These are phyloP conservation scores for Capromys pilorides DNA, from an alignment of 2,797 vertebrate genomes.

Conservation along the genomic window DNA sequence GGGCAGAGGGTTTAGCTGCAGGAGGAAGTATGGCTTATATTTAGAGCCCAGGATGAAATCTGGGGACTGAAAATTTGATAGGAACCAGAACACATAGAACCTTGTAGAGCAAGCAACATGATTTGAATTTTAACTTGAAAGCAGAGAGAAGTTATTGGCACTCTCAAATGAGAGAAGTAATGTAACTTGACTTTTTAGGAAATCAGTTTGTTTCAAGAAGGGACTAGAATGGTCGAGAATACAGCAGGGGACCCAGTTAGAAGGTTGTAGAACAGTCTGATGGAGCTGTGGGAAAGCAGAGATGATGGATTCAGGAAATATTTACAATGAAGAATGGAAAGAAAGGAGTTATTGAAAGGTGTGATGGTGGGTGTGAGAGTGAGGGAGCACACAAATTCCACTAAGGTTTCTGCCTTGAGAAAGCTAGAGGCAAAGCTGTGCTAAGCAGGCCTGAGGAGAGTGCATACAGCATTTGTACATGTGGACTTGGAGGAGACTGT, in stretches of 20 bases:
- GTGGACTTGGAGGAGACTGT: not conserved
- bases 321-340: constrained; percentile 4
- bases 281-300: not conserved
- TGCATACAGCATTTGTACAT: not conserved
- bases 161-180: not conserved
- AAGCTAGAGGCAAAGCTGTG: not conserved
- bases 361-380: not conserved
- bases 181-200: constrained; percentile 7
- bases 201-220: not conserved
- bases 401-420: not conserved
- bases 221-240: not conserved
- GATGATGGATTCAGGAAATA: not conserved
- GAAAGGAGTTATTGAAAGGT: not conserved
- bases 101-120: not conserved
- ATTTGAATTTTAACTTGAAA: not conserved
- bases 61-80: not conserved
- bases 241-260: not conserved
- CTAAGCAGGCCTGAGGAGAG: not conserved
- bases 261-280: not conserved
- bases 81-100: not conserved
- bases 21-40: not conserved
- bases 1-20: not conserved
- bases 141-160: not conserved
- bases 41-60: not conserved
- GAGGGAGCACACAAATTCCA: not conserved